Evolutionary conservation across 1,140 invertebrate genomes (phyloP), one percentile per base, ranked within the genome.

Genomic region (Meloidogyne exigua): DNA sequence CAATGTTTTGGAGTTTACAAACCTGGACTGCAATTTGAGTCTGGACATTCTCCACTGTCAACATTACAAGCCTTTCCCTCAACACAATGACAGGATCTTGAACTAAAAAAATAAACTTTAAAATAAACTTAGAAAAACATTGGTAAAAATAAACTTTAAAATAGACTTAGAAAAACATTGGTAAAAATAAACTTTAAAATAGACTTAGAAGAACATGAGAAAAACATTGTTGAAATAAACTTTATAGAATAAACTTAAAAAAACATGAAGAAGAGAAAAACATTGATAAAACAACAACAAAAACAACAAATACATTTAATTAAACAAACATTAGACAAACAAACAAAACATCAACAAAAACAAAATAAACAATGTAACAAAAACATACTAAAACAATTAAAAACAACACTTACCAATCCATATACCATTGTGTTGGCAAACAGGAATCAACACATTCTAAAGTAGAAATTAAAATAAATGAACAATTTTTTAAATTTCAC

Each of bases 391-490:
- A n/a, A n/a, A n/a, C n/a, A n/a, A n/a, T 21, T 26, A 21, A 73
- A 63, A 62, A 23, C 70, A 25, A n/a, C n/a, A n/a, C n/a, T n/a
- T 23, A 65, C 71, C 82, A 83, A 67, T 83, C 82, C 44, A 84
- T 57, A 44, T 83, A 82, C 83, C 83, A 83, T 67, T 83, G 80
- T 11, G 62, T 77, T 21, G 73, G 72, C 15, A 26, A 36, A 72
- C 82, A 83, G 0, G 82, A 78, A 49, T 83, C 83, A 63, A 84
- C 81, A 72, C 82, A 83, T 72, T 83, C 82, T 73, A 25, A 39
- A 71, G 21, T 44, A 1, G 36, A 71, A 71, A 5, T 21, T 23
- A 32, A 64, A 26, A 63, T 21, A 4, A 28, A 64, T 63, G 4
- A 73, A 25, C 23, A 63, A 18, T 18, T 49, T n/a, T 5, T 1